A percentile compares a stretch with the other conserved stretches of the same genome.
Evolutionary conservation across 2,797 vertebrate species (phyloP).

Genomic region (Okamejei kenojei): DNA sequence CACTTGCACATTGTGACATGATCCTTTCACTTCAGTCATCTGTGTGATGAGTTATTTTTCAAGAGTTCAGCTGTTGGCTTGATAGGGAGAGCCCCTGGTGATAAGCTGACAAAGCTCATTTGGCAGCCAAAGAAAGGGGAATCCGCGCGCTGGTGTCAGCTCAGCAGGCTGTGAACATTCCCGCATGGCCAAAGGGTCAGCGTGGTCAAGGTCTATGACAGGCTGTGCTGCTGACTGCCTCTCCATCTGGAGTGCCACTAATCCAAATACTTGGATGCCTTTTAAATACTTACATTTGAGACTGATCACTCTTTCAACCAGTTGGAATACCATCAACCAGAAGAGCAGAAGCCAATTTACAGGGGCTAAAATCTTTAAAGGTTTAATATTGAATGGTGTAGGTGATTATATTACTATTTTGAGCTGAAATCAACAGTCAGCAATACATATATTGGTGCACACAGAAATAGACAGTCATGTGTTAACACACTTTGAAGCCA

Average conservation of each 20-base stretch:
- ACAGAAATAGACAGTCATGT: background rate
- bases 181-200: background rate
- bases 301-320: background rate
- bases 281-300: conserved; percentile 15
- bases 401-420: background rate
- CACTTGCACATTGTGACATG: background rate
- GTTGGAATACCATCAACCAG: background rate
- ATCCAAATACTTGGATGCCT: background rate
- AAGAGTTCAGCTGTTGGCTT: conserved; percentile 32
- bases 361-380: background rate
- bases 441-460: background rate
- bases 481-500: background rate
- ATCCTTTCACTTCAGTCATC: conserved; percentile 26
- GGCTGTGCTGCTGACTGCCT: conserved; percentile 1
- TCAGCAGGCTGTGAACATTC: conserved; percentile 21
- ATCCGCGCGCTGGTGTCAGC: conserved; percentile 8
- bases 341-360: background rate
- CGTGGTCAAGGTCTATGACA: conserved; percentile 12
- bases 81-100: conserved; percentile 22
- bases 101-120: conserved; percentile 34
- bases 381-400: background rate
- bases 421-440: background rate
- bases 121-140: conserved; percentile 33
- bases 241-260: conserved; percentile 24
- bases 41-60: conserved; percentile 22